Percentiles rank a stretch among this genome's conserved stretches.
Conservation (phyloP, 2,113 vertebrate genomes). For the Steatornis caripensis region DNA sequence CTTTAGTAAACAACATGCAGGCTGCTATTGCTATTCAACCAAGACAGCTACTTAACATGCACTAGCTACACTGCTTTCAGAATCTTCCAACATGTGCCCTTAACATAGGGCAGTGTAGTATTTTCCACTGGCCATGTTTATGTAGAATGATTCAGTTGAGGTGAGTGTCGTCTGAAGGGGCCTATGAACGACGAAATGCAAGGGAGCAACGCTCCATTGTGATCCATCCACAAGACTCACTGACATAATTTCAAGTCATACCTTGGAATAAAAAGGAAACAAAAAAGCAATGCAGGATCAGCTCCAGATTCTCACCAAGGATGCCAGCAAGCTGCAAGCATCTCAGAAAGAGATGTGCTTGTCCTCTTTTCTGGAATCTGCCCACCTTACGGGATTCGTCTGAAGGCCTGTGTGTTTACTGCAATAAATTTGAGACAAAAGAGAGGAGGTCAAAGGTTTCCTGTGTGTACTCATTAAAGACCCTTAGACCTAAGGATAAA, state of each 20-base stretch:
- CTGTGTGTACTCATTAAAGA: background rate
- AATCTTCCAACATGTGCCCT: background rate
- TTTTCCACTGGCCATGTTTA: background rate
- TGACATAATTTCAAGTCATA: background rate
- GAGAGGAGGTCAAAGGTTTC: background rate
- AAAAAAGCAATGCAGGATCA: background rate
- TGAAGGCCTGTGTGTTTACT: background rate
- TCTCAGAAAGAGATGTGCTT: background rate
- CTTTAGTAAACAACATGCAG: background rate
- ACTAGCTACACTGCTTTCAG: background rate
- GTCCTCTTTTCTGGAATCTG: background rate
- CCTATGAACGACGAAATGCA: background rate
- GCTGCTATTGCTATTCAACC: background rate
- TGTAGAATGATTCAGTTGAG: background rate
- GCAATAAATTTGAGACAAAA: background rate
- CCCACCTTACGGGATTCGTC: background rate
- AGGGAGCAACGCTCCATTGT: background rate
- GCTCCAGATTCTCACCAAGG: background rate
- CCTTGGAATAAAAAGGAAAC: background rate
- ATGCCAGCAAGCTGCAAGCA: background rate
- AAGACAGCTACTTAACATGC: background rate
- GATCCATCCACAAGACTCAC: background rate
- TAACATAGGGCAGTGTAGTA: background rate
- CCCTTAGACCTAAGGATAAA: background rate
- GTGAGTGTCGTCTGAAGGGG: background rate